Base-by-base conservation (phyloP, 2,888 invertebrate species). In the Magallana nippona region DNA sequence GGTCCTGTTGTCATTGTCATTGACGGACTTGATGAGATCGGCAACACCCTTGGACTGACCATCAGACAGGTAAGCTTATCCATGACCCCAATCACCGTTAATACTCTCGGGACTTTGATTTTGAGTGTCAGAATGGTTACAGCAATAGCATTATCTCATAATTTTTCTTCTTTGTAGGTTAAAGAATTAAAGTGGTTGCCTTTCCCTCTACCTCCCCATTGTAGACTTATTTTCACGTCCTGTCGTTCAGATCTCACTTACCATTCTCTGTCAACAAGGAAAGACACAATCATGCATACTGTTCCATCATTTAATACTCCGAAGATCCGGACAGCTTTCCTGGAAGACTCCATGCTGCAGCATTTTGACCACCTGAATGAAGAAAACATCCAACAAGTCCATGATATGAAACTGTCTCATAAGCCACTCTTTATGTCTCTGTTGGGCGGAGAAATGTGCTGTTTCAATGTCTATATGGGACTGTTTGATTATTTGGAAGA, bases 1-100 rank as follows among this genome's bases (percentile, higher is more conserved):
- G 92, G 93, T n/a, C 93, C 93, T 2, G 93, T 92, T 88, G 89
- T 94, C 1, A 85, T 94, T 22, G 86, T 94, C 10, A 62, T 94
- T 19, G 94, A 94, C 86, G 93, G 93, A 8, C 83, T 93, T 0
- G 93, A 94, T 89, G 92, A 92, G 79, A 84, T 94, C 22, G 88
- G 88, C 5, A 88, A 87, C 10, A 87, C 91, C 56, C 86, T 89
- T 10, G 90, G 89, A 19, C 86, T 88, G 13, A 87, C 87, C 15
- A 89, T 87, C 19, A 89, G 89, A 84, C 88, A 91, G 91, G 93
- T 92, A 86, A 27, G 56, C 17, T 17, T 19, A 13, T 27, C 1
- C 11, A 56, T 2, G 1, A 55, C 17, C 22, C 55, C 8, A 44
- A 55, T 11, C 10, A 78, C 78, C 78, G 15, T 11, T 2, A n/a